phyloP scores from a whole-genome alignment of 2,888 invertebrate genomes.

The Leptopterna dolabrata region DNA sequence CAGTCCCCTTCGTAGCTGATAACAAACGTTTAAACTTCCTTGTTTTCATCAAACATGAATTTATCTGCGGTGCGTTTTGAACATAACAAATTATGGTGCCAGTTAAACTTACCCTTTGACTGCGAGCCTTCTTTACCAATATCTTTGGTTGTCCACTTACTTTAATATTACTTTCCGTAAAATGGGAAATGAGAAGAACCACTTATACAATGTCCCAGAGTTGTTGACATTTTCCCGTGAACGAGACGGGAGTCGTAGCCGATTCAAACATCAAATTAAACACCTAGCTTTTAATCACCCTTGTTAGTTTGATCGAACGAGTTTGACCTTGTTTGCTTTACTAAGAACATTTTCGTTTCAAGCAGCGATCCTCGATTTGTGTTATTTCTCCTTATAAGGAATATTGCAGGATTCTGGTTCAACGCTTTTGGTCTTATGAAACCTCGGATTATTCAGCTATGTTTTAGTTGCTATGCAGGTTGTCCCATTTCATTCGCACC shows the following conservation, averaged over 20 bases:
- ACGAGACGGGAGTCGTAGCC: neutral
- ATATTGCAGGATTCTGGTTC: too few species aligned
- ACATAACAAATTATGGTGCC: too few species aligned
- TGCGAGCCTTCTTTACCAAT: neutral
- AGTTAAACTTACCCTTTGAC: too few species aligned
- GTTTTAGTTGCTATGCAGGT: too few species aligned
- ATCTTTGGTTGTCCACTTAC: neutral
- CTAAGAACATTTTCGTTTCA: neutral
- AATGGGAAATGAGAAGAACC: neutral
- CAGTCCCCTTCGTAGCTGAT: too few species aligned
- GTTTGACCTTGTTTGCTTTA: neutral
- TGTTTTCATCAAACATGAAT: too few species aligned
- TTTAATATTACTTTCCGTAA: neutral
- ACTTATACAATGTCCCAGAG: neutral
- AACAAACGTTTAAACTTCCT: too few species aligned
- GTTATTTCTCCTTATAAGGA: too few species aligned
- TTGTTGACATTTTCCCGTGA: neutral
- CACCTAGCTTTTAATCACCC: neutral
- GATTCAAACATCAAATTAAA: neutral
- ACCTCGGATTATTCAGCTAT: too few species aligned
- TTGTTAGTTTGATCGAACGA: neutral
- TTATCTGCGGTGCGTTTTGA: too few species aligned
- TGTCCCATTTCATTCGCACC: too few species aligned
- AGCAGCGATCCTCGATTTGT: neutral
- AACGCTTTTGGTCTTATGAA: too few species aligned